A percentile compares a stretch with the other conserved stretches of the same genome.
These are phyloP conservation scores for Physella acuta DNA, from an alignment of 1,140 invertebrate species.

Conservation along the genomic window DNA sequence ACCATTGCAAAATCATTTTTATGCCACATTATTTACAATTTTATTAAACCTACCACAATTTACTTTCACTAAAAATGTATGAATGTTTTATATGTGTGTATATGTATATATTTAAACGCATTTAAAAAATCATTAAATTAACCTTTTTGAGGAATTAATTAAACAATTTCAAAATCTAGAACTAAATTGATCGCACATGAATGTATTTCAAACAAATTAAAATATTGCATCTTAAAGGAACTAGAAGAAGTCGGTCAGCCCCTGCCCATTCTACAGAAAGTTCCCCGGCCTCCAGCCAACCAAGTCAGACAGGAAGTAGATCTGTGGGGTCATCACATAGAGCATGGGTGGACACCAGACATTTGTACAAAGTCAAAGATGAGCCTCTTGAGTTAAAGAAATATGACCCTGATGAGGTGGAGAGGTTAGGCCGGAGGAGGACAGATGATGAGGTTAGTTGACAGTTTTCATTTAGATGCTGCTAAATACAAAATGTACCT, in stretches of 20 bases:
- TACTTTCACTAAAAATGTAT: neutral
- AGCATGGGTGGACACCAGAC: constrained; percentile 51
- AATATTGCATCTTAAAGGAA: constrained; percentile 33
- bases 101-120: neutral
- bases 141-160: neutral
- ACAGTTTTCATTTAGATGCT: no score
- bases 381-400: constrained; percentile 55
- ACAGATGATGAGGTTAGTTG: constrained; percentile 54
- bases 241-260: constrained; percentile 52
- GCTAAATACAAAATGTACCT: no score
- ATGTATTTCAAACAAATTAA: neutral
- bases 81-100: neutral
- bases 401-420: constrained; percentile 65
- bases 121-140: neutral
- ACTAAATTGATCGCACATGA: neutral
- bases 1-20: no score
- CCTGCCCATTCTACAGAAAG: constrained; percentile 49
- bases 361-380: constrained; percentile 43
- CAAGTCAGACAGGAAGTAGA: constrained; percentile 34
- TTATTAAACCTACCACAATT: neutral
- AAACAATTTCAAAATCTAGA: neutral
- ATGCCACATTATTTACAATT: no score
- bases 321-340: constrained; percentile 41
- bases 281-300: constrained; percentile 40
- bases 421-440: constrained; percentile 63